These are phyloP conservation scores for Zygothrica quintamaculata DNA, from an alignment of 2,888 invertebrate genomes.

Conservation along the genomic window DNA sequence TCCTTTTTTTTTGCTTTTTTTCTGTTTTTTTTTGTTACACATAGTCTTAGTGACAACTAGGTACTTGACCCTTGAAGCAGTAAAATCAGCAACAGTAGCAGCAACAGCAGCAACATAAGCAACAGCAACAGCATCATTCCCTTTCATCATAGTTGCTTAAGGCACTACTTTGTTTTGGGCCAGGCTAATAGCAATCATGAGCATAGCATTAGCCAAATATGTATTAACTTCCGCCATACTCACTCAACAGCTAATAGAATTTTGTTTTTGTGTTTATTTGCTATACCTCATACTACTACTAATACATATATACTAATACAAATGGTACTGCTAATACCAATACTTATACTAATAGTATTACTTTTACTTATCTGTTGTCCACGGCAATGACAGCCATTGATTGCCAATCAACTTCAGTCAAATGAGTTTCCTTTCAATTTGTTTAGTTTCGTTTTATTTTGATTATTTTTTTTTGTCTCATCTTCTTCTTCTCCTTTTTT, in stretches of 20 bases:
- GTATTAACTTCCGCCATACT: conserved; percentile 58
- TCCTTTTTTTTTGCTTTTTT: no score
- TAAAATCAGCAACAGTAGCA: no score
- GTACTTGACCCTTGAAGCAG: conserved; percentile 77
- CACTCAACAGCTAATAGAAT: conserved; percentile 70
- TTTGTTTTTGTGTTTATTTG: conserved; percentile 48
- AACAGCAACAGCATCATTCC: no score
- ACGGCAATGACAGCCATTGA: conserved; percentile 55
- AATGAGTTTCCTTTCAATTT: conserved; percentile 60
- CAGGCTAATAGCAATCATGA: conserved; percentile 47
- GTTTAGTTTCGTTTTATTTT: conserved; percentile 31
- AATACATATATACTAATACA: no score
- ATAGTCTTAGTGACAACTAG: conserved; percentile 44
- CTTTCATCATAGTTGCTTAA: not conserved
- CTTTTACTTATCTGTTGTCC: conserved; percentile 13
- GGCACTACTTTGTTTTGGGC: conserved; percentile 20
- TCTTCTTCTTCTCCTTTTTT: not conserved
- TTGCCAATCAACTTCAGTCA: conserved; percentile 78
- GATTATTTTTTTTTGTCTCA: not conserved
- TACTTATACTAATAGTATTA: not conserved
- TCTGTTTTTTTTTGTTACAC: no score
- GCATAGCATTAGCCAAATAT: conserved; percentile 55
- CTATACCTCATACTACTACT: not conserved
- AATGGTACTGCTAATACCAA: no score
- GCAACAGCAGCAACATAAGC: no score